Evolutionary conservation across 2,888 invertebrate species (phyloP), one percentile per base, ranked within the genome.

Genomic region (Nezara viridula): DNA sequence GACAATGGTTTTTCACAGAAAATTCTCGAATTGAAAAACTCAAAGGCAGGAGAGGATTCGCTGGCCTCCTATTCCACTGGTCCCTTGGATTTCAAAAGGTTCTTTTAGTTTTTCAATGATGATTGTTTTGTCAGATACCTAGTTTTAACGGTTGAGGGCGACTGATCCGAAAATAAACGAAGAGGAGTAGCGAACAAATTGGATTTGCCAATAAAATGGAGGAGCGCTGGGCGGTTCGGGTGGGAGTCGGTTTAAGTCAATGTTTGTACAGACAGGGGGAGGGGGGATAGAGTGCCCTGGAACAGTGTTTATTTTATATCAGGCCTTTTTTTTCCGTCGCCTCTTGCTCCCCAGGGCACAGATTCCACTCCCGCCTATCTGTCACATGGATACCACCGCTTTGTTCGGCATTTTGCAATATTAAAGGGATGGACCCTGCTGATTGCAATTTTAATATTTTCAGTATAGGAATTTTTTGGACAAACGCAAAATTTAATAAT

Each of bases 221-320:
- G 81, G 7, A 81, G 81, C 32, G 81, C 16, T 44, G 81, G 81
- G 81, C 81, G 40, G 81, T 12, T 19, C 81, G 81, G 81, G 40
- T n/a, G 44, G 81, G 81, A 81, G 81, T 81, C 81, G 81, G 81
- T 81, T 81, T 81, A 81, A 81, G 81, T 81, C 81, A 81, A 81
- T 81, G 81, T 81, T 81, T 81, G 81, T 47, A 81, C 5, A 81
- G 81, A 44, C 44, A 44, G 44, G 21, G 81, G 5, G 44, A 44
- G 44, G 44, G 44, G 44, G 81, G 81, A 47, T 40, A 73, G 66
- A 73, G 66, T 73, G 66, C 32, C 66, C 66, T 73, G 81, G 44
- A 47, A 47, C 81, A 81, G 81, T 81, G 81, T 81, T 81, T 81
- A 81, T 81, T 81, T 81, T 81, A 81, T 81, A 81, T 81, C 81